Percentiles rank a stretch among this genome's conserved stretches.
Evolutionary conservation across 2,113 vertebrate species (phyloP).

Genomic region (Guaruba guarouba): DNA sequence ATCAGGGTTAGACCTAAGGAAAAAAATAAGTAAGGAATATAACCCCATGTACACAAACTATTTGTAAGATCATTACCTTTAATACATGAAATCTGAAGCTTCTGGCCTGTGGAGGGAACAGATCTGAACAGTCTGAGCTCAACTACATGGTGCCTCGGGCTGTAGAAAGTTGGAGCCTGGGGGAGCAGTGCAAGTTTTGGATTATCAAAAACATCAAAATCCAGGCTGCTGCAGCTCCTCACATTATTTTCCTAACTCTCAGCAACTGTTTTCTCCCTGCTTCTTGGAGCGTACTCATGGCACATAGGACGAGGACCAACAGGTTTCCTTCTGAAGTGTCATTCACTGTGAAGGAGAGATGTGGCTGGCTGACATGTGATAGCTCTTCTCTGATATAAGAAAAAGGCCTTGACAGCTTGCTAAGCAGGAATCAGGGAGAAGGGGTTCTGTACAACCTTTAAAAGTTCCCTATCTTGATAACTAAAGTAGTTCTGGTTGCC

Average conservation of each 20-base stretch:
- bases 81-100: background rate
- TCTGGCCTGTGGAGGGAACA: background rate
- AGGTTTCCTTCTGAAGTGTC: slow-evolving; percentile 39
- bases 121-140: background rate
- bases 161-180: background rate
- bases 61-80: background rate
- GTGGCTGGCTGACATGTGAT: background rate
- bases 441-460: background rate
- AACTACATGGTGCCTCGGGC: fast-evolving
- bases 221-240: background rate
- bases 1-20: background rate
- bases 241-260: background rate
- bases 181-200: background rate
- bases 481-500: background rate
- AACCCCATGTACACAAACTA: background rate
- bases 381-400: background rate
- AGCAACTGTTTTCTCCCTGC: background rate
- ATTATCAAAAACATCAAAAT: background rate
- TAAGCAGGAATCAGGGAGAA: background rate
- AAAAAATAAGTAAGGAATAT: background rate
- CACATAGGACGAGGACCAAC: background rate
- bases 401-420: background rate
- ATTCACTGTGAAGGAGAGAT: background rate
- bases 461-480: background rate
- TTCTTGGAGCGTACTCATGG: background rate